Base-by-base conservation (phyloP, 1,140 invertebrate genomes). In the Nylanderia fulva region DNA sequence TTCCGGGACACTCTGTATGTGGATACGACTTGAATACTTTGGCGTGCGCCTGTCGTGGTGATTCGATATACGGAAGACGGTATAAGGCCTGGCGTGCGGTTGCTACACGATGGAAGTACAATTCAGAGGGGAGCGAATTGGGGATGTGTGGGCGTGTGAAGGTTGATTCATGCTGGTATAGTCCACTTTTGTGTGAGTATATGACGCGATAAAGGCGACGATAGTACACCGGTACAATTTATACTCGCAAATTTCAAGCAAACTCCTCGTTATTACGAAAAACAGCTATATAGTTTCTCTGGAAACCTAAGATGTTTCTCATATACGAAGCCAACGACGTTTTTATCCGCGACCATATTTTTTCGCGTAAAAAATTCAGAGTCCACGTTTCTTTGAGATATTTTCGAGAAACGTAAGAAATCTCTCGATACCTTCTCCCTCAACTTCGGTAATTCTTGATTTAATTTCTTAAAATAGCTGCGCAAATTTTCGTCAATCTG, bases 91-190 rank as follows among this genome's bases (percentile, higher is more conserved):
- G 64, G 48, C 68, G 54, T 80, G 77, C 33, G 52, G 15, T 58
- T 29, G 66, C 36, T 27, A 39, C 52, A 71, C 66, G 27, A 27
- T 63, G 15, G 86, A 33, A 18, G 54, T 21, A 27, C 33, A 71
- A 39, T 27, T 56, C 45, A 74, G 84, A 77, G 88, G 42, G 74
- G 76, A 69, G 45, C 15, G 15, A 48, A 48, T 68, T 88, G 36
- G 54, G 54, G 39, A 58, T 86, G 66, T 58, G 66, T 58, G 87
- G 69, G 58, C 74, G 87, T 77, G 85, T 84, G 60, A 88, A 84
- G 61, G 88, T 88, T 89, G 87, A 89, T 88, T 89, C 77, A 86
- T 84, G 54, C 77, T 77, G 39, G 48, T 88, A 80, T 69, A 87
- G 74, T 58, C 9, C 48, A 21, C 58, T 56, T 52, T n/a, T n/a